Evolutionary conservation across 2,113 vertebrate species (phyloP), one percentile per base, ranked within the genome.

Genomic region (Arvicanthis niloticus): DNA sequence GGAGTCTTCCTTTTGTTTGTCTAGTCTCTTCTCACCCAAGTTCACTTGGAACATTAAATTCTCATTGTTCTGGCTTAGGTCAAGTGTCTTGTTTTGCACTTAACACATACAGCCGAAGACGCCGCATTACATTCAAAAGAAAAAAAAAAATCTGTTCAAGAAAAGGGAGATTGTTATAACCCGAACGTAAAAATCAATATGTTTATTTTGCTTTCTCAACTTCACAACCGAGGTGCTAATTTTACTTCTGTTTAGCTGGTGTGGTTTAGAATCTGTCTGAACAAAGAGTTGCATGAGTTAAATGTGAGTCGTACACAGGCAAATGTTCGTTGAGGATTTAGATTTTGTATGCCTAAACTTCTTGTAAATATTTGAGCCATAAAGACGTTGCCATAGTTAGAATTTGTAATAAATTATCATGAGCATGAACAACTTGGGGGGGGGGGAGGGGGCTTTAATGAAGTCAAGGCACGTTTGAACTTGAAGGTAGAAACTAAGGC

Each of bases 271-370:
- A 37, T 53, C 29, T 75, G 4, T 92, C 51, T n/a, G 45, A 84
- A 89, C 60, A 93, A 92, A 91, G 40, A 53, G 60, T 80, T 72
- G 10, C 78, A n/a, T 53, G 34, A 45, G 53, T 5, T 37, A 53
- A 53, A 42, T 70, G 10, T 48, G 65, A 80, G 94, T 91, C 42
- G 48, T 51, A 90, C 37, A 89, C 77, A 89, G 68, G 37, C 4
- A 85, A 26, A 58, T 31, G 51, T 87, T 75, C 68, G 51, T 51
- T 67, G 67, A 62, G 65, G 37, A 67, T 37, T 48, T 88, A 73
- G 31, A 80, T 84, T 73, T 96, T 93, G n/a, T 75, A 93, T 60
- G 26, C 42, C 56, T 76, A 91, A 40, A 92, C 19, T 37, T 82
- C 53, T 91, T 53, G 37, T 73, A 73, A 96, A 68, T 68, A 5